phyloP scores from a whole-genome alignment of 2,888 invertebrate genomes.

The Hypena proboscidalis region DNA sequence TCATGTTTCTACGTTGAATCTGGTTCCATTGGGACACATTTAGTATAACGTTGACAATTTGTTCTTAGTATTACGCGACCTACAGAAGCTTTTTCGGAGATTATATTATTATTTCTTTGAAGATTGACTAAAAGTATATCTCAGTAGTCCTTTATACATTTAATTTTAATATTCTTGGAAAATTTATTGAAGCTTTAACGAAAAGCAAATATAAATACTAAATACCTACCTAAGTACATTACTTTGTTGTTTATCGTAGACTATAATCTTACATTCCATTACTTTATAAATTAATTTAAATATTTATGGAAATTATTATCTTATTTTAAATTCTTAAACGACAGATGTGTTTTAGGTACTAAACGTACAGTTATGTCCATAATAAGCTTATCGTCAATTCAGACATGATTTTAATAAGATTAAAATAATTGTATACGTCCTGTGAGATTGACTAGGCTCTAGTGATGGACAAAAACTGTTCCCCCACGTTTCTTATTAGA shows the following conservation, averaged over 20 bases:
- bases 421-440: constrained; percentile 83
- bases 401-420: constrained; percentile 81
- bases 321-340: too few relatives aligned
- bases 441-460: constrained; percentile 72
- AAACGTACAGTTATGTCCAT: constrained; percentile 60
- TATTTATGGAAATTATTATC: too few relatives aligned
- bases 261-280: neutral
- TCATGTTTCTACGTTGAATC: constrained; percentile 17
- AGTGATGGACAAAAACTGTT: constrained; percentile 69
- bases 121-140: constrained; percentile 1
- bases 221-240: too few relatives aligned
- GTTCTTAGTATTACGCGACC: constrained; percentile 20
- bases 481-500: constrained; percentile 59
- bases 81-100: constrained; percentile 12
- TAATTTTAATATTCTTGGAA: too few relatives aligned
- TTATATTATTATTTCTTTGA: constrained; percentile 4
- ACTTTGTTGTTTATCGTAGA: neutral
- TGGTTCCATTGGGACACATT: constrained; percentile 27
- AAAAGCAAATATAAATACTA: too few relatives aligned
- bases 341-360: too few relatives aligned
- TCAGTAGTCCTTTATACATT: too few relatives aligned
- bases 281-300: too few relatives aligned
- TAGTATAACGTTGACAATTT: constrained; percentile 20
- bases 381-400: constrained; percentile 40
- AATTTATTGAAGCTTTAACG: too few relatives aligned